phyloP scores from a whole-genome alignment of 2,113 vertebrate species.

The Prolemur simus region DNA sequence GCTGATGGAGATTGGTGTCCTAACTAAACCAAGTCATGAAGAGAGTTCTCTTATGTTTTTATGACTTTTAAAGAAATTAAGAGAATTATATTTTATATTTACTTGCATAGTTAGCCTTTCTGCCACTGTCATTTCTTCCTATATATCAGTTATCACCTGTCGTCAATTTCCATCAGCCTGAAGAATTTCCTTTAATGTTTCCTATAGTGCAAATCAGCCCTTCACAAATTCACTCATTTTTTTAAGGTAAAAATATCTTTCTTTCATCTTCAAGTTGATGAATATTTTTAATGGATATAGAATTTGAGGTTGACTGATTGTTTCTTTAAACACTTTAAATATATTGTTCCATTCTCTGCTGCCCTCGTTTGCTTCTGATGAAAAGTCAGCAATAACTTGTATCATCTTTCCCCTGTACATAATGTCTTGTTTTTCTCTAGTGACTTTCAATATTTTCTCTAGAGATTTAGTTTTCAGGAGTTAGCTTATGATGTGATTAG shows the following conservation, averaged over 20 bases:
- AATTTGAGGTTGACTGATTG: not conserved
- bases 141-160: not conserved
- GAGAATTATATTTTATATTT: not conserved
- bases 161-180: not conserved
- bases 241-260: not conserved
- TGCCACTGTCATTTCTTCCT: not conserved
- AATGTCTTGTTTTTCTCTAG: not conserved
- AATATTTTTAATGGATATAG: not conserved
- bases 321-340: not conserved
- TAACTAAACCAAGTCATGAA: not conserved
- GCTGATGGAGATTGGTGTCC: not conserved
- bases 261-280: not conserved
- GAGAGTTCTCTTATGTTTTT: not conserved
- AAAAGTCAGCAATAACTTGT: not conserved
- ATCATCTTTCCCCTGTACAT: not conserved
- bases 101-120: not conserved
- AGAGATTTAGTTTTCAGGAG: not conserved
- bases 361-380: not conserved
- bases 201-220: not conserved
- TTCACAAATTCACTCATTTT: not conserved
- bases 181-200: not conserved
- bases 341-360: not conserved
- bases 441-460: not conserved
- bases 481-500: not conserved
- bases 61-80: not conserved